Evolutionary conservation across 1,140 invertebrate genomes (phyloP), one percentile per base, ranked within the genome.

Genomic region (Arctopsyche grandis): DNA sequence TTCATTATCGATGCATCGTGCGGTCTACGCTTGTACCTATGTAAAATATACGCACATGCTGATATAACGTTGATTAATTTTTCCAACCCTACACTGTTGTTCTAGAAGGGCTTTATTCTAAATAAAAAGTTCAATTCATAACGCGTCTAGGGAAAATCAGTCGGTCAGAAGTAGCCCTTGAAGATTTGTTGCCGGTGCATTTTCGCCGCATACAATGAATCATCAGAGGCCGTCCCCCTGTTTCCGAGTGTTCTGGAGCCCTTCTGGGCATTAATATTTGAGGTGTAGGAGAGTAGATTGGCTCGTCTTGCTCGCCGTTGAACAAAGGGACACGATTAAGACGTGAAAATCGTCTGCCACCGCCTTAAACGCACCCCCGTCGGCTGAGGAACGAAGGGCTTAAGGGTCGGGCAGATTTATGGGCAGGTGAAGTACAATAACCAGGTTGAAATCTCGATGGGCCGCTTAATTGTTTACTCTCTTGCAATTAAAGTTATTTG

Each of bases 301-400:
- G 21, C 24, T 19, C 21, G 38, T 73, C 66, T 69, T 14, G 0
- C 16, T 10, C 21, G 43, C 12, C 26, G 29, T 38, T 14, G 60
- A 78, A 82, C 79, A 80, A 82, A 82, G 79, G 70, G 76, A 70
- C 66, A 26, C 80, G 80, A 80, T 82, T 82, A 82, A 82, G 81
- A 82, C 81, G 60, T 48, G 70, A 80, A 80, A 76, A 69, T 79
- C 58, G 74, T 63, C 26, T 74, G 43, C 76, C 44, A 71, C n/a
- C 12, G 29, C 29, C 29, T 38, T 38, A 38, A 38, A 38, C 29
- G 7, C 29, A 38, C 29, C 29, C 29, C 29, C 7, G 29, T 38
- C 7, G 60, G 60, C 22, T 69, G 38, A 60, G 12, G 46, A 29
- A 16, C 16, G 38, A 77, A 69, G 46, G 43, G 12, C 29, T 48